phyloP scores from a whole-genome alignment of 2,888 invertebrate genomes.

The Clepsis dumicolana region DNA sequence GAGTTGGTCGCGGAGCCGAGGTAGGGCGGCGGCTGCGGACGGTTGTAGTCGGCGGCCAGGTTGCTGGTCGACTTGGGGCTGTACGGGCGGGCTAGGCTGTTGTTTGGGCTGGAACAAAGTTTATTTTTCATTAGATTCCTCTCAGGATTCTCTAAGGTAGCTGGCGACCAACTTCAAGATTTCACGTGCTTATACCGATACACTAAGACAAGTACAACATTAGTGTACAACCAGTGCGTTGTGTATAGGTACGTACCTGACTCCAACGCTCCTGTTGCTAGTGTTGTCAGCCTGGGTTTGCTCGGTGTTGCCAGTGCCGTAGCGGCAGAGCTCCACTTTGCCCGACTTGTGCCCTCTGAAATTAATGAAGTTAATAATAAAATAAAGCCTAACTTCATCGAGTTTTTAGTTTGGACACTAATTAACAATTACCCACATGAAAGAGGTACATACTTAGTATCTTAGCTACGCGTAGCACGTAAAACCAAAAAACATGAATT shows the following conservation, averaged over 20 bases:
- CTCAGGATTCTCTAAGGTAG: no score
- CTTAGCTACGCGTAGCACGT: no score
- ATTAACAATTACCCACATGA: no score
- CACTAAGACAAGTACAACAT: no score
- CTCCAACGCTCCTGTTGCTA: constrained; percentile 71
- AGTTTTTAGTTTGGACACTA: no score
- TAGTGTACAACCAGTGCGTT: no score
- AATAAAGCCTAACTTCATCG: no score
- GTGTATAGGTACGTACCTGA: constrained; percentile 70
- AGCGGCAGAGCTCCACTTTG: constrained; percentile 75
- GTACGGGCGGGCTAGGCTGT: constrained; percentile 82
- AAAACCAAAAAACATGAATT: no score
- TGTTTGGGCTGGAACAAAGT: constrained; percentile 80
- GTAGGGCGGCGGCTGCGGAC: constrained; percentile 82
- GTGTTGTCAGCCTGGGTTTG: constrained; percentile 75
- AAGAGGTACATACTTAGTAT: no score
- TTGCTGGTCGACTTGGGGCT: constrained; percentile 80
- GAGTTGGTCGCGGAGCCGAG: constrained; percentile 70
- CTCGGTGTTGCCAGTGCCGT: constrained; percentile 76
- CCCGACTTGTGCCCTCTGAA: constrained; percentile 72
- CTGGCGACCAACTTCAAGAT: no score
- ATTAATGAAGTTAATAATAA: constrained; percentile 43
- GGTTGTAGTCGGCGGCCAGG: constrained; percentile 75
- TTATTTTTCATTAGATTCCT: no score
- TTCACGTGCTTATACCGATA: no score